Conservation (phyloP, 2,113 vertebrate species). For the Epinephelus moara region DNA sequence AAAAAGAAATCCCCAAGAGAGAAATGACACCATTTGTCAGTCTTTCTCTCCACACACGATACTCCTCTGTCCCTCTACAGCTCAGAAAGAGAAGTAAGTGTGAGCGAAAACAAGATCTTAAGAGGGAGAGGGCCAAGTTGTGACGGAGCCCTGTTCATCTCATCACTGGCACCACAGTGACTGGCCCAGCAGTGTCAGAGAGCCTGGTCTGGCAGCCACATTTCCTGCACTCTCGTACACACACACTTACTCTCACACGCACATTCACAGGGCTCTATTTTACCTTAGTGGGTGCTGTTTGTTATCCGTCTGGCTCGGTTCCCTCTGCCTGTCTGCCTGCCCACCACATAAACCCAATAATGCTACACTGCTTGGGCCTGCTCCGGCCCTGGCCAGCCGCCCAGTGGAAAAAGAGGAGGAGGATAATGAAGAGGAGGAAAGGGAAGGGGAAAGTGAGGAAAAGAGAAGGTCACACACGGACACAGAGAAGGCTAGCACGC, state of each 20-base stretch:
- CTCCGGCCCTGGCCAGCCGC: slow-evolving; percentile 64
- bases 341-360: slow-evolving; percentile 80
- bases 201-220: slow-evolving; percentile 73
- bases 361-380: slow-evolving; percentile 65
- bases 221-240: slow-evolving; percentile 68
- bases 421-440: slow-evolving; percentile 62
- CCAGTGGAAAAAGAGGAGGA: slow-evolving; percentile 74
- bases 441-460: slow-evolving; percentile 66
- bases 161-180: slow-evolving; percentile 82
- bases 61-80: slow-evolving; percentile 15
- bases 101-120: slow-evolving; percentile 55
- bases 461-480: slow-evolving; percentile 66
- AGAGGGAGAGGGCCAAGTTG: slow-evolving; percentile 59
- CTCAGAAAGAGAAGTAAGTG: slow-evolving; percentile 26
- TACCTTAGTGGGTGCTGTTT: slow-evolving; percentile 79
- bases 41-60: slow-evolving; percentile 35
- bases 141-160: slow-evolving; percentile 76
- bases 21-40: slow-evolving; percentile 47
- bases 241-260: slow-evolving; percentile 17
- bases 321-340: slow-evolving; percentile 75
- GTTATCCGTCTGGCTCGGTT: slow-evolving; percentile 78
- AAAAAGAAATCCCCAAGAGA: slow-evolving; percentile 38
- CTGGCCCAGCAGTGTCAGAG: slow-evolving; percentile 78
- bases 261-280: slow-evolving; percentile 64
- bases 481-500: slow-evolving; percentile 39